phyloP scores from a whole-genome alignment of 2,797 vertebrate species.

The Pangasius sanitwongsei region DNA sequence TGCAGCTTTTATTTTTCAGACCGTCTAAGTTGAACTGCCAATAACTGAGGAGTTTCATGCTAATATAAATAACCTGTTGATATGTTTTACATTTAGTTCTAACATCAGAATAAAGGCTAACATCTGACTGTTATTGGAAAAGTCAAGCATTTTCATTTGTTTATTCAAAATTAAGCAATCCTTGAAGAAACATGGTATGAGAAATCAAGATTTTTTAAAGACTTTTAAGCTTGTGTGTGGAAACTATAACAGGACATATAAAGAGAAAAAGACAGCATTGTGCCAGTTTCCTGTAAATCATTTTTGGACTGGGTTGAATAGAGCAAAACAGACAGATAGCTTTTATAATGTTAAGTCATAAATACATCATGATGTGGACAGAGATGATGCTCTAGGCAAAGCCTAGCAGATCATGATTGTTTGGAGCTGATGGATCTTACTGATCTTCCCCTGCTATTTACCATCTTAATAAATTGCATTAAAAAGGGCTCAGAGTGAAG shows the following conservation, averaged over 20 bases:
- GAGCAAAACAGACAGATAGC: neutral
- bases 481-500: neutral
- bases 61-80: neutral
- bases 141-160: neutral
- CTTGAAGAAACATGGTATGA: neutral
- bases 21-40: neutral
- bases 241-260: neutral
- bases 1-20: too few species aligned
- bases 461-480: neutral
- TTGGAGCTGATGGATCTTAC: slow-evolving; percentile 17
- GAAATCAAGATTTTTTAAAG: neutral
- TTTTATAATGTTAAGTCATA: neutral
- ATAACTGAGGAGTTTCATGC: neutral
- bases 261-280: neutral
- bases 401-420: neutral
- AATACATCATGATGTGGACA: slow-evolving; percentile 7
- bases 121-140: neutral
- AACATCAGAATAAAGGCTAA: neutral
- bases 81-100: neutral
- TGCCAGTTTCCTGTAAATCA: slow-evolving; percentile 10
- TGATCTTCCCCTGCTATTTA: slow-evolving; percentile 1
- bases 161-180: neutral
- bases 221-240: neutral
- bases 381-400: neutral
- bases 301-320: neutral